A percentile compares a stretch with the other conserved stretches of the same genome.
These are phyloP conservation scores for Cladorhizidae sp. DNA, from an alignment of 37 sponge, comb jelly and placozoan genomes.

Conservation along the genomic window DNA sequence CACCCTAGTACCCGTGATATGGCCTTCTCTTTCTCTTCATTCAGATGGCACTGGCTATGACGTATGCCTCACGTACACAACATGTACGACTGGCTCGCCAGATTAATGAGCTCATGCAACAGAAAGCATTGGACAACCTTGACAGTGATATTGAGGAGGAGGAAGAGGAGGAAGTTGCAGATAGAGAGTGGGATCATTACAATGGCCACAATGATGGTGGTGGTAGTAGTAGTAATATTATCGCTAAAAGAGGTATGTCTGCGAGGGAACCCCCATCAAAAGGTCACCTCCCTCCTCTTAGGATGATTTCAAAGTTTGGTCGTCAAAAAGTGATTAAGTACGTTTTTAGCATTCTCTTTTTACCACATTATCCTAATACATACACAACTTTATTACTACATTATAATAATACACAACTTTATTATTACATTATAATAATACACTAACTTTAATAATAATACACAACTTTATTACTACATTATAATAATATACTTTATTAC, in stretches of 20 bases:
- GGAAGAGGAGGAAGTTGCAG: constrained; percentile 8
- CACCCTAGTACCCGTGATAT: too few species aligned
- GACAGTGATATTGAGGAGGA: constrained; percentile 20
- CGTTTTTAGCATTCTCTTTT: too few species aligned
- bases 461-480: too few species aligned
- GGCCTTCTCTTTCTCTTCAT: background rate
- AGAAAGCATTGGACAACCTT: background rate
- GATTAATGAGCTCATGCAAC: constrained; percentile 63
- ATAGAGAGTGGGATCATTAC: background rate
- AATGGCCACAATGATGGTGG: background rate
- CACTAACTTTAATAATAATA: too few species aligned
- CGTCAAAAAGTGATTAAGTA: background rate
- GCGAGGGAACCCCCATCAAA: background rate
- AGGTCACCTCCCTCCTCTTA: background rate
- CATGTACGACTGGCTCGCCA: constrained; percentile 44
- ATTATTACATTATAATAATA: too few species aligned
- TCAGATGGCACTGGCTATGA: constrained; percentile 70
- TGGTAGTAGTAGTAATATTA: too few species aligned
- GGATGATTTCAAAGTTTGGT: background rate
- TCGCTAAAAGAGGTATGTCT: background rate
- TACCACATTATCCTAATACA: too few species aligned
- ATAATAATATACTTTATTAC: too few species aligned
- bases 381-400: too few species aligned
- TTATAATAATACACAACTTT: too few species aligned
- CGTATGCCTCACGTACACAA: constrained; percentile 61